Percentiles rank a stretch among this genome's conserved stretches.
Evolutionary conservation across 1,140 invertebrate genomes (phyloP).

Genomic region (Prorops nasuta): DNA sequence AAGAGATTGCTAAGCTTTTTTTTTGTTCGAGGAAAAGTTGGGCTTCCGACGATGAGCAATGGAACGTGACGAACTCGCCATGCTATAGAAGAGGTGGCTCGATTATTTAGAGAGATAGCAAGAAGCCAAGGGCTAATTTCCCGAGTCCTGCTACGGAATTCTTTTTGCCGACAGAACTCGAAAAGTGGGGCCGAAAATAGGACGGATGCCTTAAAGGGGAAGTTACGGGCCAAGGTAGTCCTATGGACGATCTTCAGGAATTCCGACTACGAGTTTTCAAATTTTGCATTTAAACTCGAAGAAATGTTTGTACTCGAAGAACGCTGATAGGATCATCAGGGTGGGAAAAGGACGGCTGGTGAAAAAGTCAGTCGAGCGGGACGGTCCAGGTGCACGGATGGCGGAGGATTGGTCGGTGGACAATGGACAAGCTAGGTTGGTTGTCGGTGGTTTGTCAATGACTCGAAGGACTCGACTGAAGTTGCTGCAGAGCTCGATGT

Average conservation of each 20-base stretch:
- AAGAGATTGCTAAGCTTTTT: no score
- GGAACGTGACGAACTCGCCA: no score
- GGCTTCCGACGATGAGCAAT: no score
- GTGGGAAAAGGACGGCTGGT: not conserved
- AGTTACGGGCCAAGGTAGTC: not conserved
- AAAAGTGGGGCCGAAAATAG: not conserved
- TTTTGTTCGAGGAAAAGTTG: no score
- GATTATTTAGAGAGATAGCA: no score
- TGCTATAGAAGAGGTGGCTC: no score
- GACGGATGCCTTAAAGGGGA: not conserved
- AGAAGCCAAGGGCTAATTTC: no score
- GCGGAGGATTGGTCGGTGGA: not conserved
- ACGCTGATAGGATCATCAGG: not conserved
- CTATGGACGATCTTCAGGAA: not conserved
- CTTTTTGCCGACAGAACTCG: no score
- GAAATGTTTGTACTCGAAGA: not conserved
- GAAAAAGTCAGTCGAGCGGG: not conserved
- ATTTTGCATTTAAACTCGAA: not conserved
- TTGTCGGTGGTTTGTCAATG: not conserved
- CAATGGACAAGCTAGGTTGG: not conserved
- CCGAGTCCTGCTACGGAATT: no score
- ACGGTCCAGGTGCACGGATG: not conserved
- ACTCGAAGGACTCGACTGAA: not conserved
- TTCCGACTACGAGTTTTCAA: not conserved
- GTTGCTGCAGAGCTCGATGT: not conserved